Percentiles rank a stretch among this genome's conserved stretches.
These are phyloP conservation scores for Smittia sp. DNA, from an alignment of 2,888 invertebrate species.

Conservation along the genomic window DNA sequence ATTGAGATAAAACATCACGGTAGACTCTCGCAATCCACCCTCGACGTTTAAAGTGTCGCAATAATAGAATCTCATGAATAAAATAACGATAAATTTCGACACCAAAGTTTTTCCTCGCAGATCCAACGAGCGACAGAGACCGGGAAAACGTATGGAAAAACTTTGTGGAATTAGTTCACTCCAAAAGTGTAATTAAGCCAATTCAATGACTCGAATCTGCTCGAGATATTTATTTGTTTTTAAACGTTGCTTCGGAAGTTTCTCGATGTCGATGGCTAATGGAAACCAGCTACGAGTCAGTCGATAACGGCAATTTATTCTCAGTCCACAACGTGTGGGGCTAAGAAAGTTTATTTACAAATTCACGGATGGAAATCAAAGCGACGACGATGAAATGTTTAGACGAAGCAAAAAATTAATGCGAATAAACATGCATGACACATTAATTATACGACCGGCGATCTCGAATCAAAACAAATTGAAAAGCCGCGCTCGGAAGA, in stretches of 20 bases:
- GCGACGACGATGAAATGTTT: no score
- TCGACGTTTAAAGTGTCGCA: background rate
- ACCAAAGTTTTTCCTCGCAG: constrained; percentile 4
- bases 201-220: constrained; percentile 40
- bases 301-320: no score
- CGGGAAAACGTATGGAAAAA: constrained; percentile 15
- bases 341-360: no score
- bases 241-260: background rate
- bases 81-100: constrained; percentile 39
- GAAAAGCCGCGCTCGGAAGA: background rate
- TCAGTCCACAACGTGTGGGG: no score
- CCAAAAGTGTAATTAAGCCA: constrained; percentile 33
- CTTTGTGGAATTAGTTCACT: background rate
- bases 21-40: background rate
- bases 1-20: constrained; percentile 39
- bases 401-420: background rate
- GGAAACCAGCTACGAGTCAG: background rate
- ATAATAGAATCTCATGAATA: constrained; percentile 39
- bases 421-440: constrained; percentile 4
- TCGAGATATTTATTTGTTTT: constrained; percentile 16
- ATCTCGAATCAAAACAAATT: background rate
- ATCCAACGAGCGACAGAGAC: background rate
- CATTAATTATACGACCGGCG: background rate
- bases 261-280: background rate
- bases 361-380: no score